A percentile compares a stretch with the other conserved stretches of the same genome.
phyloP scores from a whole-genome alignment of 2,797 vertebrate genomes.

The Aratinga solstitialis region DNA sequence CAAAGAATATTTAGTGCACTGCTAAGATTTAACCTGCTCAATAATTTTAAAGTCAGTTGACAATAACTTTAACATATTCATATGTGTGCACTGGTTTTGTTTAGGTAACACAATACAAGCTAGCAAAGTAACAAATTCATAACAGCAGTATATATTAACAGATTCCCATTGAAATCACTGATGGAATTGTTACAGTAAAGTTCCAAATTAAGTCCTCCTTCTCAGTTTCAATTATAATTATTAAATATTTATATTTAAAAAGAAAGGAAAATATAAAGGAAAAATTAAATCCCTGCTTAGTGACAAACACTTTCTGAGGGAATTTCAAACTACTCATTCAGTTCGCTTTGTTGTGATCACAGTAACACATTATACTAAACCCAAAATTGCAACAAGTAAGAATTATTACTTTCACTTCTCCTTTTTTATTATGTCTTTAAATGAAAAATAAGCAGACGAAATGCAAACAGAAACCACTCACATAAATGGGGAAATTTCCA shows the following conservation, averaged over 20 bases:
- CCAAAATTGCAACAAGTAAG: neutral
- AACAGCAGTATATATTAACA: neutral
- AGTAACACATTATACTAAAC: neutral
- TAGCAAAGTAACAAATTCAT: neutral
- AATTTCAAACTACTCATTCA: neutral
- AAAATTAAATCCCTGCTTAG: neutral
- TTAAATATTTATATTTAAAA: neutral
- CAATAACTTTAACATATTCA: neutral
- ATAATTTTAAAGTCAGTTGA: neutral
- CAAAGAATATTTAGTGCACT: neutral
- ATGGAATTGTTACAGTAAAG: neutral
- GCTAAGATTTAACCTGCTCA: conserved; percentile 5
- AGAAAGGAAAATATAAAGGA: neutral
- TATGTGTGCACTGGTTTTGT: neutral
- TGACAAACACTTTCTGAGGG: neutral
- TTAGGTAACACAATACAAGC: neutral
- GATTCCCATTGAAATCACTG: neutral
- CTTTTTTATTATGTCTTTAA: neutral
- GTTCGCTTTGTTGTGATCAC: neutral
- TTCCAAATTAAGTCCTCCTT: neutral
- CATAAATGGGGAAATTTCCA: neutral
- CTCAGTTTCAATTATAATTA: neutral
- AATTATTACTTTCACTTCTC: neutral
- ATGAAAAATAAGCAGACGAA: neutral
- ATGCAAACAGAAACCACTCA: neutral